phyloP scores from a whole-genome alignment of 2,113 vertebrate species.

The Panurus biarmicus region DNA sequence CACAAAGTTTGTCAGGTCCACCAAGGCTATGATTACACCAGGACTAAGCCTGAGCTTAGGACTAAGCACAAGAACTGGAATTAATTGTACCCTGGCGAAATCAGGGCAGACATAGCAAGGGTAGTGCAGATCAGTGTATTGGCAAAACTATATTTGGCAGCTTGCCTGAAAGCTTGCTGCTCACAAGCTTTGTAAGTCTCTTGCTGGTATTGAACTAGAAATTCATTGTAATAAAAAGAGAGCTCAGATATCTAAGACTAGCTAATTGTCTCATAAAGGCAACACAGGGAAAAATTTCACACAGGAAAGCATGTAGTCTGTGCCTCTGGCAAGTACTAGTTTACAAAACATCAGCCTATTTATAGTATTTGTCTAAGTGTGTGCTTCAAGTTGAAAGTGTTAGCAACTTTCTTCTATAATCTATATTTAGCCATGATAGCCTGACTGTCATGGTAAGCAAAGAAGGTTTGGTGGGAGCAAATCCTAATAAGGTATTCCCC shows the following conservation, averaged over 20 bases:
- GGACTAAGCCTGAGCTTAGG: neutral
- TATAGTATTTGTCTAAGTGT: neutral
- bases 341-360: slow-evolving; percentile 31
- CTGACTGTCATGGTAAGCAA: neutral
- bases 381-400: neutral
- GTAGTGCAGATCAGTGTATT: neutral
- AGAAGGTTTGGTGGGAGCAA: neutral
- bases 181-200: neutral
- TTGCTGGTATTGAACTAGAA: neutral
- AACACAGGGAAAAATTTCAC: neutral
- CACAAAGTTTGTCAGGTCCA: neutral
- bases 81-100: neutral
- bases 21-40: neutral
- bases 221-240: neutral
- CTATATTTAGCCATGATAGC: neutral
- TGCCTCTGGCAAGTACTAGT: neutral
- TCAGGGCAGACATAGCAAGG: neutral
- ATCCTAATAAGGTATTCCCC: slow-evolving; percentile 17
- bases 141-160: neutral
- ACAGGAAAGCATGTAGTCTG: neutral
- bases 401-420: slow-evolving; percentile 4
- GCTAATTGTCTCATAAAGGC: neutral
- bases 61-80: neutral
- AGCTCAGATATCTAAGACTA: neutral
- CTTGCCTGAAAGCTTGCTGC: neutral